These are phyloP conservation scores for Amphiprion ocellaris DNA, from an alignment of 2,113 vertebrate genomes.

Conservation along the genomic window DNA sequence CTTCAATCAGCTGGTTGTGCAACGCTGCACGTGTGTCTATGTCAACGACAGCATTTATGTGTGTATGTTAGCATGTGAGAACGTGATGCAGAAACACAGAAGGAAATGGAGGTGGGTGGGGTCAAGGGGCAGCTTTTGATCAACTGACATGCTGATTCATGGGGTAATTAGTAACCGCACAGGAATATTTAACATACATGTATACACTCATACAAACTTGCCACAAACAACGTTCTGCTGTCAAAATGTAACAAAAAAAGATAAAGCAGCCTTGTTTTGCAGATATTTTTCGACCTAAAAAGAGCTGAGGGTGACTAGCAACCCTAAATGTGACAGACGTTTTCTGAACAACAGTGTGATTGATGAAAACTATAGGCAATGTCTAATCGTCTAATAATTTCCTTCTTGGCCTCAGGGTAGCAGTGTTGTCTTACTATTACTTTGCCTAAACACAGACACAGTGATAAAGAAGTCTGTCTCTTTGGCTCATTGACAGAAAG, in stretches of 20 bases:
- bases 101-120: background rate
- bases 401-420: background rate
- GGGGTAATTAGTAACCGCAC: too few relatives aligned
- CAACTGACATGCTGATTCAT: too few relatives aligned
- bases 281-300: too few relatives aligned
- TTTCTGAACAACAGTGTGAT: too few relatives aligned
- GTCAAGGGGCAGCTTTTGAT: background rate
- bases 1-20: constrained; percentile 66
- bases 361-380: too few relatives aligned
- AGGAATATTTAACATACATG: too few relatives aligned
- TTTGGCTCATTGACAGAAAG: background rate
- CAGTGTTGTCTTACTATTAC: background rate
- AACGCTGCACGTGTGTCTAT: constrained; percentile 30
- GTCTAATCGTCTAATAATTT: background rate
- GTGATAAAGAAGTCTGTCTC: background rate
- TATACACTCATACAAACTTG: too few relatives aligned
- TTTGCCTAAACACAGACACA: background rate
- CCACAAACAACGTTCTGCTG: too few relatives aligned
- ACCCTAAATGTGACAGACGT: too few relatives aligned
- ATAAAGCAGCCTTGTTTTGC: too few relatives aligned
- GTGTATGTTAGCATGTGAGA: constrained; percentile 20
- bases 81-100: background rate
- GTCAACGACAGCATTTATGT: constrained; percentile 33
- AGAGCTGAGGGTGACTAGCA: too few relatives aligned
- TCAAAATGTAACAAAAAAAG: too few relatives aligned